Evolutionary conservation across 2,797 vertebrate genomes (phyloP), one percentile per base, ranked within the genome.

Genomic region (Rhinella marina): DNA sequence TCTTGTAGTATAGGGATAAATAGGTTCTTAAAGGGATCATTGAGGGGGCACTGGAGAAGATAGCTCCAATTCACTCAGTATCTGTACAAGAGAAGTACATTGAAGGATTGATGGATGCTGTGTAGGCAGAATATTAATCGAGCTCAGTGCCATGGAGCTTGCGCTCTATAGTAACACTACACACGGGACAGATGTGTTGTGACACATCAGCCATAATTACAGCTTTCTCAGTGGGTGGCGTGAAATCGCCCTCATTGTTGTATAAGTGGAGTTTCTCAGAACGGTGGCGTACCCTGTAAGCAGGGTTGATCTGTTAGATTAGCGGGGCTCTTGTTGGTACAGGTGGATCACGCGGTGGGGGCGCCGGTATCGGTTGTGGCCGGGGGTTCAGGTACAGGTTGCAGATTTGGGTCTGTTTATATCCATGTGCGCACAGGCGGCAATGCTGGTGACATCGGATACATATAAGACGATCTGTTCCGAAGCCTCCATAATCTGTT

Each of bases 131-230:
- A 48, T 3, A 23, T 23, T 23, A 50, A 25, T 79, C 2, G 3
- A 68, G 12, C 25, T 1, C 50, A 19, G 77, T 29, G 25, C 56
- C 77, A 21, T 6, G 54, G 54, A 56, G 17, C 59, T 64, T 25
- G 19, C 57, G 72, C 27, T 52, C 59, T 19, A 32, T 12, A 41
- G 19, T 21, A 70, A 3, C 17, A 19, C 32, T 2, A 12, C 72
- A 32, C 19, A 11, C 70, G 41, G 50, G 29, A 48, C 78, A 7
- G 86, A 87, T 87, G 79, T 82, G 86, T 82, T 82, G 57, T 64
- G 86, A 76, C 86, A 87, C 11, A 48, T 86, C 85, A 72, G 25
- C 61, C 78, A 50, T 86, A 86, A 87, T 87, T 76, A 64, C 66
- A 82, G 79, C 86, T 82, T 59, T 56, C 68, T 87, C 23, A 17